Evolutionary conservation across 2,888 invertebrate species (phyloP), one percentile per base, ranked within the genome.

Genomic region (Stenodema calcarata): DNA sequence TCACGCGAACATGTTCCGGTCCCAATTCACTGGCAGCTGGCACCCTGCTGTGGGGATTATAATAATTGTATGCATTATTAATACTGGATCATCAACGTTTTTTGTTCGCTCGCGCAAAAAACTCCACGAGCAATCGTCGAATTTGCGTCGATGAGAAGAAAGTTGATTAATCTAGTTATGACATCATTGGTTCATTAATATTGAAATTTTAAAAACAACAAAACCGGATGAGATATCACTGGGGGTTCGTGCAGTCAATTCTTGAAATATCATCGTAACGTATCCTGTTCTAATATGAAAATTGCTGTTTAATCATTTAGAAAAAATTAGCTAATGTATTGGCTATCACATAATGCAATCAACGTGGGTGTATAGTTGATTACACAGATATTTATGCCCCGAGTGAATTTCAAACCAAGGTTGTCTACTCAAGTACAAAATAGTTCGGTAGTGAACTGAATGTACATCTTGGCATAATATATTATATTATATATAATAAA

Each of bases 1-100:
- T 62, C 62, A 23, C 62, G 23, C 62, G 23, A 62, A 62, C 62
- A 62, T 62, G 62, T 23, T 54, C 42, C 42, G 76, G 76, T 27
- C 44, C 44, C 44, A 12, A 78, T 44, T 42, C 76, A 41, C 41
- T 4, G 42, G 42, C 41, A 41, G 27, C 44, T 18, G 27, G 27
- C 78, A 6, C 62, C 78, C 78, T 27, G 78, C 78, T 42, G 78
- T 9, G 78, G 14, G 42, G 44, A 78, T 78, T 78, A 78, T 23
- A 18, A 78, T 78, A 78, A 78, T 78, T 78, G 44, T 44, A 44
- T 78, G 78, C 78, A 44, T 78, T 78, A 78, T 76, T 76, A 76
- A 76, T 78, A 78, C 78, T 44, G 41, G 23, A 62, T 44, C 12
- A 78, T 78, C 78, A 44, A 44, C 18, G 23, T 78, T 78, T 75